Percentiles rank a stretch among this genome's conserved stretches.
Evolutionary conservation across 2,113 vertebrate species (phyloP).

Genomic region (Gnathonemus echidnorhynchus): DNA sequence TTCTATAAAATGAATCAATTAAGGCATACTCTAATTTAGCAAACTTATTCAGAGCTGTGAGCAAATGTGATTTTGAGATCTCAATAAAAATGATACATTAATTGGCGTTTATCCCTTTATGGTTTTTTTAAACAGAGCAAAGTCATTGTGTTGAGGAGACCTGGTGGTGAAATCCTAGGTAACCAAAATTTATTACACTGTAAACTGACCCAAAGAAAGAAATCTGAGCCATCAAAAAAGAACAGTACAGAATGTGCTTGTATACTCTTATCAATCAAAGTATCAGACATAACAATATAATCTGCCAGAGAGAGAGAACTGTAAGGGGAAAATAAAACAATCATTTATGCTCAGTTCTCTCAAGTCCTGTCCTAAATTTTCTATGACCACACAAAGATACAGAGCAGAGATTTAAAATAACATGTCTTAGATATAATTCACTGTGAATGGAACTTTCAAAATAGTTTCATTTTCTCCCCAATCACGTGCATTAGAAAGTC

Average conservation of each 20-base stretch:
- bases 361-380: neutral
- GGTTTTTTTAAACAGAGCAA: neutral
- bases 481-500: neutral
- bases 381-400: neutral
- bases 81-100: slow-evolving; percentile 7
- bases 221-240: neutral
- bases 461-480: neutral
- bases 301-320: neutral
- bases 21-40: slow-evolving; percentile 55
- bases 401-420: neutral
- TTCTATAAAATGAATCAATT: slow-evolving; percentile 56
- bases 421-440: neutral
- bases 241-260: slow-evolving; percentile 3
- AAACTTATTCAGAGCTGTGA: slow-evolving; percentile 32
- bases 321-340: neutral
- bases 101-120: neutral
- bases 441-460: neutral
- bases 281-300: neutral
- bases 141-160: slow-evolving; percentile 18
- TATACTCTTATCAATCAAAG: neutral
- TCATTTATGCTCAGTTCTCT: neutral
- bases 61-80: slow-evolving; percentile 7
- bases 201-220: neutral
- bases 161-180: slow-evolving; percentile 23
- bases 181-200: slow-evolving; percentile 11